These are phyloP conservation scores for Leptoteleia sp. DNA, from an alignment of 1,140 invertebrate genomes.

Conservation along the genomic window DNA sequence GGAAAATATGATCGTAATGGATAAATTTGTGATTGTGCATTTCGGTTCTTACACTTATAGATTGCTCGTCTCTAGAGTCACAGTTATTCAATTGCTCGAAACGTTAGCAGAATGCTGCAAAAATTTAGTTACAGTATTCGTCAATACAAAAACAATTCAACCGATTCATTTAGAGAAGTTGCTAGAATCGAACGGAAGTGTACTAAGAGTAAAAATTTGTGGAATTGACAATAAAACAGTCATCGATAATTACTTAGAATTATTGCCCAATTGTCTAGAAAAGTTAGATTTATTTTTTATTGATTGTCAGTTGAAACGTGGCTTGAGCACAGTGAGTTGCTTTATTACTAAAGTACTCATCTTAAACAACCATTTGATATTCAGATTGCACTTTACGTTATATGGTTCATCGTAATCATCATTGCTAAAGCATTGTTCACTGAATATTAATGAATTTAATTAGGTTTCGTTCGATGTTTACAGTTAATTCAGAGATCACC, in stretches of 20 bases:
- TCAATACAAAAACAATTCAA: slow-evolving; percentile 42
- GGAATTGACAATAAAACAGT: slow-evolving; percentile 43
- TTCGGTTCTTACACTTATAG: slow-evolving; percentile 30
- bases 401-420: slow-evolving; percentile 14
- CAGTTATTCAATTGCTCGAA: slow-evolving; percentile 29
- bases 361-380: slow-evolving; percentile 20
- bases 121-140: slow-evolving; percentile 29
- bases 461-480: slow-evolving; percentile 35
- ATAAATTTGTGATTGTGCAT: slow-evolving; percentile 37
- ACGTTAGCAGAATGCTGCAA: slow-evolving; percentile 24
- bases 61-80: slow-evolving; percentile 12
- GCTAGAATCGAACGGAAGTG: slow-evolving; percentile 13
- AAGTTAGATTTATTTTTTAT: slow-evolving; percentile 63
- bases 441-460: slow-evolving; percentile 14
- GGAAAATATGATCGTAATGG: slow-evolving; percentile 46
- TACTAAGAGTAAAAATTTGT: slow-evolving; percentile 47
- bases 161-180: slow-evolving; percentile 18
- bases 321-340: slow-evolving; percentile 50
- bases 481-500: slow-evolving; percentile 52
- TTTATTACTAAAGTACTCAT: slow-evolving; percentile 16
- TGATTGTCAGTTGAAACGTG: slow-evolving; percentile 54
- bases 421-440: slow-evolving; percentile 3
- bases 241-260: slow-evolving; percentile 48
- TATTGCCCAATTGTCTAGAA: slow-evolving; percentile 43
- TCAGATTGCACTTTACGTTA: slow-evolving; percentile 4